These are phyloP conservation scores for Leuciscus idus DNA, from an alignment of 2,113 vertebrate species.

Conservation along the genomic window DNA sequence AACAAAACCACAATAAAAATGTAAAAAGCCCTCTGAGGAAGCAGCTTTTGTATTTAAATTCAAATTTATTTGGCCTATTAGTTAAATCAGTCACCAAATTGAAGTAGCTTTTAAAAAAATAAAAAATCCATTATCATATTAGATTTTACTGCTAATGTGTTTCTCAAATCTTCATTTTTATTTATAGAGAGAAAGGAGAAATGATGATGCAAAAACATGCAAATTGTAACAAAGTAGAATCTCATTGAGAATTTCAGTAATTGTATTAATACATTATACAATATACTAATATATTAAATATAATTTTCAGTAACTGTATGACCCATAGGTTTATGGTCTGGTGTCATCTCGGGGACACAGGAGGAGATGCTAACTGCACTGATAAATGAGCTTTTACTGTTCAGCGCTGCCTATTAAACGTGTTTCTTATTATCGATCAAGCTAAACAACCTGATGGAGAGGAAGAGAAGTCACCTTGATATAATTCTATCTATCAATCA, in stretches of 20 bases:
- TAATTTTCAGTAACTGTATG: not conserved
- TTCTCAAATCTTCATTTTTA: no score
- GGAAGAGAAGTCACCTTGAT: conserved; percentile 81
- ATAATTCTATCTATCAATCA: conserved; percentile 80
- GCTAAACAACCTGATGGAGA: conserved; percentile 73
- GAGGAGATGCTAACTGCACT: conserved; percentile 61
- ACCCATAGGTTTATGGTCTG: not conserved
- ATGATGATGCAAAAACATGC: not conserved
- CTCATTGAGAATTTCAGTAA: not conserved
- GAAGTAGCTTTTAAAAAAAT: no score
- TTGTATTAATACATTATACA: not conserved
- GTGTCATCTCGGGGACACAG: conserved; percentile 54
- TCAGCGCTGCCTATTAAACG: conserved; percentile 64
- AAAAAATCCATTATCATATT: no score
- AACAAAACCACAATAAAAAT: not conserved
- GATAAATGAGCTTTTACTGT: conserved; percentile 69
- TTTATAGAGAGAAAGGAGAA: no score
- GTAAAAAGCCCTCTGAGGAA: not conserved
- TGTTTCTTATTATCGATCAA: conserved; percentile 78
- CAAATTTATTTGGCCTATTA: not conserved
- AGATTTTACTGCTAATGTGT: no score
- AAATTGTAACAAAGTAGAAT: not conserved
- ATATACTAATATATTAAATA: not conserved
- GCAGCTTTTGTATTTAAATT: not conserved
- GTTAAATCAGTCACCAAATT: not conserved